Conservation (phyloP, 2,888 invertebrate species). For the Crossocerus cetratus region DNA sequence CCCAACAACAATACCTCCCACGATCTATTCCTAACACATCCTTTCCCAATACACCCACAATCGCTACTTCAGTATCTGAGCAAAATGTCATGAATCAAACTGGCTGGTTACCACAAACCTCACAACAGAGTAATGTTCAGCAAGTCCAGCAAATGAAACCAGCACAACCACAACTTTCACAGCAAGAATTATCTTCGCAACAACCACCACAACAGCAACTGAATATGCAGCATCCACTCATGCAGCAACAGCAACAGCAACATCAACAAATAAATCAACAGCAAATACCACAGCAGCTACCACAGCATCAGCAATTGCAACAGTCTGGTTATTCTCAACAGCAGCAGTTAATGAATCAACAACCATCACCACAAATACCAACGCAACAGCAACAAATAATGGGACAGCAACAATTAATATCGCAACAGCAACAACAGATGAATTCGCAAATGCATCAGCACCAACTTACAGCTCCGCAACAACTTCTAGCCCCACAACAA, state of each 20-base stretch:
- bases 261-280: conserved; percentile 64
- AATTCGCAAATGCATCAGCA: conserved; percentile 68
- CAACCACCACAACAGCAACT: conserved; percentile 60
- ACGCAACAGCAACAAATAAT: conserved; percentile 63
- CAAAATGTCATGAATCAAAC: conserved; percentile 63
- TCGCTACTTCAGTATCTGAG: conserved; percentile 52
- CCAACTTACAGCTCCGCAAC: conserved; percentile 67
- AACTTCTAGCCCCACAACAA: conserved; percentile 71
- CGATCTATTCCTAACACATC: conserved; percentile 46
- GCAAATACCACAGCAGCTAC: conserved; percentile 52
- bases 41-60: conserved; percentile 52
- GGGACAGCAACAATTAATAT: conserved; percentile 53
- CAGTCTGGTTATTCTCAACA: conserved; percentile 58
- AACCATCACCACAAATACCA: conserved; percentile 60
- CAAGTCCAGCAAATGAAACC: conserved; percentile 63
- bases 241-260: conserved; percentile 64
- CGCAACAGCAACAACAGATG: conserved; percentile 75
- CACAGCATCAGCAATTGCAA: conserved; percentile 63
- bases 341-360: conserved; percentile 78
- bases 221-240: conserved; percentile 74
- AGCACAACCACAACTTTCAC: conserved; percentile 57
- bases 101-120: conserved; percentile 65
- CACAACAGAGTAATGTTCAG: conserved; percentile 60
- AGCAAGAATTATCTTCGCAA: conserved; percentile 62
- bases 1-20: conserved; percentile 58